Evolutionary conservation across 2,888 invertebrate species (phyloP), one percentile per base, ranked within the genome.

Genomic region (Cremastinae sp.): DNA sequence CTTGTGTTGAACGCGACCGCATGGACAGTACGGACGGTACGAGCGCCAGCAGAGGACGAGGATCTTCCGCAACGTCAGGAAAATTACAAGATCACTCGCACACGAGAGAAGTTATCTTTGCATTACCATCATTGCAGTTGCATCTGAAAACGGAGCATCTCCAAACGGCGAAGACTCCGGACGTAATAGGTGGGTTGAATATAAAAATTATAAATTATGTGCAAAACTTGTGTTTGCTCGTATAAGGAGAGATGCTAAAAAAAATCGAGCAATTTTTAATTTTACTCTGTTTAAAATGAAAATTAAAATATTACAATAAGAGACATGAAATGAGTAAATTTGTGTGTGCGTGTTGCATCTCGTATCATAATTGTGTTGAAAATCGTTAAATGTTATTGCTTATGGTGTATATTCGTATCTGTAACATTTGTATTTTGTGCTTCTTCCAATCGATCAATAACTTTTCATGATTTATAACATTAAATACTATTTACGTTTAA

Each of bases 61-160:
- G 91, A 37, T 90, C 91, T 8, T 88, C 90, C 0, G 82, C 89
- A 16, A 86, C 90, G 74, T 90, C 91, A 39, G 91, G 92, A 22
- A 95, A 95, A 86, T 90, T 94, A n/a, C 93, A 93, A 79, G 95
- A 95, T 85, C 94, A 94, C 62, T 94, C 95, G 85, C 97, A 97
- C 89, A 95, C 94, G 79, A 93, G 97, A 10, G 98, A 98, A 91
- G 96, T 98, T n/a, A 97, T 98, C 89, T 98, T 98, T 91, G 97
- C 97, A 28, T 91, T 98, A 86, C 98, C 98, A 0, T 95, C 97
- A 74, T 91, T 98, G 86, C 97, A 97, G 90, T 92, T 98, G 85
- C 96, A 97, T 86, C 93, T 98, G 79, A 96, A 97, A 90, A 98
- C 98, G 2, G 96, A 96, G 87, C 98, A 98, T 89, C 91, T 94